A percentile compares a stretch with the other conserved stretches of the same genome.
Evolutionary conservation across 92 coral and sea anemone genomes (phyloP).

Genomic region (Montipora capitata): DNA sequence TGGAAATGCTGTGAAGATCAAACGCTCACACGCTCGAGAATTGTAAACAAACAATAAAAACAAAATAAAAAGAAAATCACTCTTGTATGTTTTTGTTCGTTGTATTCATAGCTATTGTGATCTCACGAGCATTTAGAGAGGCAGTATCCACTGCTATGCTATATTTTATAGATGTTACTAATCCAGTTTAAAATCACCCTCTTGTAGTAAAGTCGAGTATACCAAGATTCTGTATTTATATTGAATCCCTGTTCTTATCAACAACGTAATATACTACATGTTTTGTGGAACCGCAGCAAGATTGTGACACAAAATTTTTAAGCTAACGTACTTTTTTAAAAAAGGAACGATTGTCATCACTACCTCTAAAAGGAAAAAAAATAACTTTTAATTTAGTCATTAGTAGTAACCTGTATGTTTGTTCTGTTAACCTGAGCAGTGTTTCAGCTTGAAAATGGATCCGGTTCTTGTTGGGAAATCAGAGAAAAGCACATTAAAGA

Average conservation of each 20-base stretch:
- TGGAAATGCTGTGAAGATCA: too few relatives aligned
- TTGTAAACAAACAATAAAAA: too few relatives aligned
- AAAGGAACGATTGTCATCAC: not conserved
- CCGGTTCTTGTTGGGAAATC: slow-evolving; percentile 1
- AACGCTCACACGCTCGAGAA: too few relatives aligned
- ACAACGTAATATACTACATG: not conserved
- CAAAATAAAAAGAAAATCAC: not conserved
- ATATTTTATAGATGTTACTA: not conserved
- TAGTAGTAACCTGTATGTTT: not conserved
- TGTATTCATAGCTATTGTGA: not conserved
- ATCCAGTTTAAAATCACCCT: too few relatives aligned
- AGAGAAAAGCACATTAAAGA: slow-evolving; percentile 2
- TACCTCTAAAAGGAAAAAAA: not conserved
- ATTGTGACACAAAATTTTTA: not conserved
- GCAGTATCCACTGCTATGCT: slow-evolving; percentile 1
- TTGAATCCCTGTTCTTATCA: not conserved
- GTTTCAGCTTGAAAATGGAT: slow-evolving; percentile 2
- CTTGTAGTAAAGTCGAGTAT: too few relatives aligned
- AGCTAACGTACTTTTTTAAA: too few relatives aligned
- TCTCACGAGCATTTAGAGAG: not conserved
- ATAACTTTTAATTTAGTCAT: not conserved
- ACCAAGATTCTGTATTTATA: too few relatives aligned
- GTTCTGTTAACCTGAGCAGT: not conserved
- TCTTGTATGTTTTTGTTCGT: too few relatives aligned
- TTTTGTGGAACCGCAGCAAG: not conserved